Conservation (phyloP, 2,888 invertebrate species). For the Hydropsyche betteni region DNA sequence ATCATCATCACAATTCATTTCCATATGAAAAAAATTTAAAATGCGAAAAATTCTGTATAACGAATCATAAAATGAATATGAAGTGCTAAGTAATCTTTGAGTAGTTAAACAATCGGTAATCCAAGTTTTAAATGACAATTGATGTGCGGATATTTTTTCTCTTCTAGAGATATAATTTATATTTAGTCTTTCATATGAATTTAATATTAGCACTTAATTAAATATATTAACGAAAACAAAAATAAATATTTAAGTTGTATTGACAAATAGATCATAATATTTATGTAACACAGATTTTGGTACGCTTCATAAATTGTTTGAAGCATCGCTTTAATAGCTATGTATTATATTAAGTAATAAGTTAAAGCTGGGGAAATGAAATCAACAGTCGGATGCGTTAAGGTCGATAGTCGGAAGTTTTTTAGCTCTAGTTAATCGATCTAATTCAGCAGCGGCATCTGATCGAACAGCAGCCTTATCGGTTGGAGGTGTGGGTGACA, state of each 20-base stretch:
- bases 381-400: conserved; percentile 64
- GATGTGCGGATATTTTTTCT: background rate
- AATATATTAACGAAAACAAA: conserved; percentile 24
- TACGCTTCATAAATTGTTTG: conserved; percentile 15
- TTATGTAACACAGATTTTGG: conserved; percentile 18
- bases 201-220: conserved; percentile 22
- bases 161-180: background rate
- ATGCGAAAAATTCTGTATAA: no score
- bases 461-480: conserved; percentile 82
- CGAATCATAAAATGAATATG: no score
- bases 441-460: conserved; percentile 92
- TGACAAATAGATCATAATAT: conserved; percentile 10
- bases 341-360: background rate
- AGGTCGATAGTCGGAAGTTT: conserved; percentile 67
- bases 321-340: background rate
- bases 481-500: conserved; percentile 58
- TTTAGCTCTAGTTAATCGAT: conserved; percentile 83
- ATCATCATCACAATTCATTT: background rate
- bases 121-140: background rate
- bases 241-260: conserved; percentile 22
- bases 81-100: no score
- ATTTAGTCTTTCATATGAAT: conserved; percentile 2
- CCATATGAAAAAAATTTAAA: no score
- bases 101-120: no score
- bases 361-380: conserved; percentile 10